A percentile compares a stretch with the other conserved stretches of the same genome.
These are phyloP conservation scores for Monomorium pharaonis DNA, from an alignment of 1,140 invertebrate genomes.

Conservation along the genomic window DNA sequence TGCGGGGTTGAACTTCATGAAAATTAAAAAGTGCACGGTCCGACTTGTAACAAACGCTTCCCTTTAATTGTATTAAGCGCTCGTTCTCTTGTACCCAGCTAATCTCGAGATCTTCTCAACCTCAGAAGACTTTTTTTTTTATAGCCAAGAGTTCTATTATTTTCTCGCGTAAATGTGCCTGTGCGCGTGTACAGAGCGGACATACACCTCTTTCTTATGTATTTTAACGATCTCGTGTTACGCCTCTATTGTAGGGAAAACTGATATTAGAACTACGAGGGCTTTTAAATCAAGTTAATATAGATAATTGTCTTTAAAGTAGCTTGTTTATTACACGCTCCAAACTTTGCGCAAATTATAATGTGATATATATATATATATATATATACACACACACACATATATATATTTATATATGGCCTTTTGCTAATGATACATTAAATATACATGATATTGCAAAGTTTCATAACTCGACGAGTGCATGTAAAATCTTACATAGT, in stretches of 20 bases:
- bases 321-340: not conserved
- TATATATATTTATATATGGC: not conserved
- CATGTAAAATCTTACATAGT: constrained; percentile 8
- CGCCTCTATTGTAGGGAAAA: not conserved
- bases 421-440: not conserved
- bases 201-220: not conserved
- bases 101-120: constrained; percentile 5
- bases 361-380: not conserved
- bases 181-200: not conserved
- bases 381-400: too few relatives aligned
- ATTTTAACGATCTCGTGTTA: not conserved
- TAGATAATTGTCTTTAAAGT: not conserved
- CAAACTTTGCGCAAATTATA: not conserved
- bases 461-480: not conserved
- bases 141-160: not conserved
- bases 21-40: constrained; percentile 26
- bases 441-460: not conserved
- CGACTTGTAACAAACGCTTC: not conserved
- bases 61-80: constrained; percentile 2
- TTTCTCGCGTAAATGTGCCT: not conserved
- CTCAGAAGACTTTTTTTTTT: not conserved
- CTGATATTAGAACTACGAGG: not conserved
- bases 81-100: not conserved
- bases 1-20: not conserved
- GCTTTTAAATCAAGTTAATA: not conserved